phyloP scores from a whole-genome alignment of 2,888 invertebrate genomes.

The Panzeria rudis region DNA sequence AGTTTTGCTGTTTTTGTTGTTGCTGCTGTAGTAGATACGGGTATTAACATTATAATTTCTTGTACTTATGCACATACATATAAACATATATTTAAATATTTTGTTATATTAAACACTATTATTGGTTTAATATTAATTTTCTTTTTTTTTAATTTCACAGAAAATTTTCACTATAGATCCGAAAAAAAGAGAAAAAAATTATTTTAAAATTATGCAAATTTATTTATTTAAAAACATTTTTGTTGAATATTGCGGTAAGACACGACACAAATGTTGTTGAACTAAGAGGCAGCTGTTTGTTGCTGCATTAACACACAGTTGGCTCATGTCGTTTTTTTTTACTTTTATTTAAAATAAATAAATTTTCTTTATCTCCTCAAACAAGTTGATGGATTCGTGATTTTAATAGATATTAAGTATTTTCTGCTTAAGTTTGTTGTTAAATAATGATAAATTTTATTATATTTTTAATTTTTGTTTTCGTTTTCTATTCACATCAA shows the following conservation, averaged over 20 bases:
- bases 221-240: slow-evolving; percentile 62
- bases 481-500: slow-evolving; percentile 36
- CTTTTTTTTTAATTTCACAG: slow-evolving; percentile 15
- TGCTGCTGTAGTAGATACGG: slow-evolving; percentile 32
- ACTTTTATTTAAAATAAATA: slow-evolving; percentile 46
- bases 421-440: slow-evolving; percentile 17
- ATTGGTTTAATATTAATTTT: slow-evolving; percentile 48
- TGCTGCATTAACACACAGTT: slow-evolving; percentile 53
- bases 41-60: slow-evolving; percentile 61
- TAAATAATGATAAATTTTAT: slow-evolving; percentile 52
- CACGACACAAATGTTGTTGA: slow-evolving; percentile 74
- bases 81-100: neutral
- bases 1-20: slow-evolving; percentile 7
- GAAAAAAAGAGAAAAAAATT: slow-evolving; percentile 13
- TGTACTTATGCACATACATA: slow-evolving; percentile 3
- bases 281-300: slow-evolving; percentile 66
- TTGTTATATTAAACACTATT: slow-evolving; percentile 25
- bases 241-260: slow-evolving; percentile 61
- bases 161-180: slow-evolving; percentile 61
- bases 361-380: slow-evolving; percentile 61
- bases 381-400: slow-evolving; percentile 70
- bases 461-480: neutral
- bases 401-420: slow-evolving; percentile 54
- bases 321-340: slow-evolving; percentile 34
- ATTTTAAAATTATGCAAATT: slow-evolving; percentile 70